These are phyloP conservation scores for Linnaemya tessellans DNA, from an alignment of 2,888 invertebrate genomes.

Conservation along the genomic window DNA sequence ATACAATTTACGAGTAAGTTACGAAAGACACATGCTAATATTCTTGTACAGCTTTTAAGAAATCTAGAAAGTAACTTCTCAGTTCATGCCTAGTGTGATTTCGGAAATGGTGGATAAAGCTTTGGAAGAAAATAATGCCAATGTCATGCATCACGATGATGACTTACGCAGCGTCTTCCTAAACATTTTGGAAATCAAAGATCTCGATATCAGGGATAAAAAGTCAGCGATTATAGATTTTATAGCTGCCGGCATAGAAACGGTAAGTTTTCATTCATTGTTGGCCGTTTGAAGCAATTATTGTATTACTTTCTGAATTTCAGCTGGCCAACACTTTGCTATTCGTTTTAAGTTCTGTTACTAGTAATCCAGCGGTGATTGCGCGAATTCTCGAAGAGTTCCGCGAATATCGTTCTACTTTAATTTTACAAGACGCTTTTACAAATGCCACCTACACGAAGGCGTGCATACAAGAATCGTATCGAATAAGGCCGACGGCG, in stretches of 20 bases:
- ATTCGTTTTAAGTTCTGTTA: slow-evolving; percentile 90
- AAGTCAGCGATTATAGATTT: slow-evolving; percentile 94
- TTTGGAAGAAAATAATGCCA: slow-evolving; percentile 84
- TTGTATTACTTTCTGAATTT: slow-evolving; percentile 30
- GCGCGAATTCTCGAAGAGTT: slow-evolving; percentile 87
- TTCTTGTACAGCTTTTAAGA: slow-evolving; percentile 67
- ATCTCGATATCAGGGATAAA: slow-evolving; percentile 91
- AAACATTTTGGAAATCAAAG: slow-evolving; percentile 88
- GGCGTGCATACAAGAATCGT: slow-evolving; percentile 91
- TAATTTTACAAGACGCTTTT: slow-evolving; percentile 85
- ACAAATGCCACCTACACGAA: slow-evolving; percentile 89
- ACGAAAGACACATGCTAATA: slow-evolving; percentile 50
- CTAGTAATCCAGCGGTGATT: slow-evolving; percentile 87
- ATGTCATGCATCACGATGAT: slow-evolving; percentile 84
- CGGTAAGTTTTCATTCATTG: slow-evolving; percentile 84
- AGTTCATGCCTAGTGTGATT: slow-evolving; percentile 86
- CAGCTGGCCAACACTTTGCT: slow-evolving; percentile 92
- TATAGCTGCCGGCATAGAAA: slow-evolving; percentile 93
- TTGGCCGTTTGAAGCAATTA: background rate
- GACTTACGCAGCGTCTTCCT: slow-evolving; percentile 88
- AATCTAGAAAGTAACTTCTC: slow-evolving; percentile 72
- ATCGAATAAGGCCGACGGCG: slow-evolving; percentile 87
- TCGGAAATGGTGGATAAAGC: slow-evolving; percentile 90
- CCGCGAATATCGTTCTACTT: slow-evolving; percentile 84
- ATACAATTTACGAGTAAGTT: slow-evolving; percentile 90